These are phyloP conservation scores for Odontamblyopus rebecca DNA, from an alignment of 2,797 vertebrate genomes.

Conservation along the genomic window DNA sequence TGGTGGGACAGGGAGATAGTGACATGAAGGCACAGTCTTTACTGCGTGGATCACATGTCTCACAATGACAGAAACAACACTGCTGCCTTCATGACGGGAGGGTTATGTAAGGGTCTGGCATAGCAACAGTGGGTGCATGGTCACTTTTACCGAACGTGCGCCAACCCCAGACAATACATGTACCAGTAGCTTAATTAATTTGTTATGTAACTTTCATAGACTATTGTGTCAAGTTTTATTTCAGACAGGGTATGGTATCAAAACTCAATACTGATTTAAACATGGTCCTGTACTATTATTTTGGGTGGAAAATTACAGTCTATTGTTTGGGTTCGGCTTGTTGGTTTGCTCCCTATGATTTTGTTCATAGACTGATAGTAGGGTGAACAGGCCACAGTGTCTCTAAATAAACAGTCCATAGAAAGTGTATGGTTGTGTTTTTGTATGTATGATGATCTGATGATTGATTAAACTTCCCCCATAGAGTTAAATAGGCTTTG, in stretches of 20 bases:
- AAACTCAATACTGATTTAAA: too few relatives aligned
- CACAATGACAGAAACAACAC: constrained; percentile 45
- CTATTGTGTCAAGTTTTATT: background rate
- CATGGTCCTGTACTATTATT: too few relatives aligned
- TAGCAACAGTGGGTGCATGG: background rate
- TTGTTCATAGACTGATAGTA: too few relatives aligned
- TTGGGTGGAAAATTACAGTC: too few relatives aligned
- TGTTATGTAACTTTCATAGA: background rate
- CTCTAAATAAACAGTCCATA: too few relatives aligned
- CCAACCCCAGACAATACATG: background rate
- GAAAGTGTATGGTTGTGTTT: background rate
- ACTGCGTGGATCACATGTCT: constrained; percentile 44
- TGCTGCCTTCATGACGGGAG: constrained; percentile 23
- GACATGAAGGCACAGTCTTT: constrained; percentile 9
- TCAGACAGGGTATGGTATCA: too few relatives aligned
- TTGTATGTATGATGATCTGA: too few relatives aligned
- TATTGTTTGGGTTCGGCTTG: too few relatives aligned
- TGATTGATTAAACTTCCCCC: too few relatives aligned
- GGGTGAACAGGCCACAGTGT: too few relatives aligned
- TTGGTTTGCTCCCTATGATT: too few relatives aligned
- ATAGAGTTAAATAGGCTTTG: too few relatives aligned
- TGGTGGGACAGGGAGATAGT: constrained; percentile 10
- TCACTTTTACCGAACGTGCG: background rate
- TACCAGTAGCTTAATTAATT: background rate
- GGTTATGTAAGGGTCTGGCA: constrained; percentile 21